Conservation (phyloP, 2,888 invertebrate species). For the Lapara coniferarum region DNA sequence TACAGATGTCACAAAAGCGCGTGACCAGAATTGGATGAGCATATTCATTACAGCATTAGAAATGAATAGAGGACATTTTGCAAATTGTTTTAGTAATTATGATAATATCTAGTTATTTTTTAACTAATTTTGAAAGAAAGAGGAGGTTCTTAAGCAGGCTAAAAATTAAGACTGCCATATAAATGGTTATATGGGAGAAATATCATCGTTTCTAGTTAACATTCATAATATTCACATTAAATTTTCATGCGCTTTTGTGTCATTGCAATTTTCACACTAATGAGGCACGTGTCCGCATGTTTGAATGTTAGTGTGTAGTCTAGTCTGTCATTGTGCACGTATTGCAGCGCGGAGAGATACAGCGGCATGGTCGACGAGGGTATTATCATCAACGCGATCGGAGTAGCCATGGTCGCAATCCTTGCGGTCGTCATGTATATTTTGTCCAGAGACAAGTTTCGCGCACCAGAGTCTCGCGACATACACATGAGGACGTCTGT, state of each 20-base stretch:
- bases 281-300: slow-evolving; percentile 27
- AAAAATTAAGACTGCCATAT: no score
- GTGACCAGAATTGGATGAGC: background rate
- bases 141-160: no score
- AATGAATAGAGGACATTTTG: no score
- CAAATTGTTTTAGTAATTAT: no score
- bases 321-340: slow-evolving; percentile 61
- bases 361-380: slow-evolving; percentile 85
- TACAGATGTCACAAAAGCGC: slow-evolving; percentile 28
- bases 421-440: slow-evolving; percentile 87
- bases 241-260: slow-evolving; percentile 11
- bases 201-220: background rate
- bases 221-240: background rate
- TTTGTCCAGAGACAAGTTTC: slow-evolving; percentile 84
- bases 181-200: no score
- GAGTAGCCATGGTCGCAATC: slow-evolving; percentile 85
- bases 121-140: no score
- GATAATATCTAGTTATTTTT: no score
- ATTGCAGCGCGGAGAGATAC: slow-evolving; percentile 81
- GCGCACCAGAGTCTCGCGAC: slow-evolving; percentile 68
- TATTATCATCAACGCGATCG: slow-evolving; percentile 87
- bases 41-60: background rate
- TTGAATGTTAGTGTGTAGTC: slow-evolving; percentile 31
- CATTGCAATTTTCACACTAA: slow-evolving; percentile 26
- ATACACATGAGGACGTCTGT: slow-evolving; percentile 82